A percentile compares a stretch with the other conserved stretches of the same genome.
phyloP scores from a whole-genome alignment of 2,888 invertebrate genomes.

The Mythimna pallens region DNA sequence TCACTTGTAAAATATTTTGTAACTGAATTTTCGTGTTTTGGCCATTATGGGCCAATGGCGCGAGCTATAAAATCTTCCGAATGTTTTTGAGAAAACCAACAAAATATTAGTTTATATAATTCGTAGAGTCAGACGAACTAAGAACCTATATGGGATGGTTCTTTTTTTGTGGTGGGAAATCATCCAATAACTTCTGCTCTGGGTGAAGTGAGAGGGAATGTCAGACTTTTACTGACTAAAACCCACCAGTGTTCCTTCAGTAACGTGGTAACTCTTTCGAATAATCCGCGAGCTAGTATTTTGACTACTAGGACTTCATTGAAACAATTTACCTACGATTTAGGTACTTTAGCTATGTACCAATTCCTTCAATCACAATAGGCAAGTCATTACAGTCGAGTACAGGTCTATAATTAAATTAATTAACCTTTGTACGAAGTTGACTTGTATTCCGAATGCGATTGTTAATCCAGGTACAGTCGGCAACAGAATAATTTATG shows the following conservation, averaged over 20 bases:
- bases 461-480: constrained; percentile 25
- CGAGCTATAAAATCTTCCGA: background rate
- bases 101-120: background rate
- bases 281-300: background rate
- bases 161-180: too few species aligned
- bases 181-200: too few species aligned
- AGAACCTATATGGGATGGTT: too few species aligned
- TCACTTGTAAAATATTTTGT: constrained; percentile 12
- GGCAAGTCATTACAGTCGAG: constrained; percentile 24
- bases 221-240: too few species aligned
- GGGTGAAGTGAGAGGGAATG: too few species aligned
- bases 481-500: constrained; percentile 15
- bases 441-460: constrained; percentile 20
- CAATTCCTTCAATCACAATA: constrained; percentile 20
- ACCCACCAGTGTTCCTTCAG: too few species aligned
- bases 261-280: too few species aligned
- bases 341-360: background rate
- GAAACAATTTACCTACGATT: background rate
- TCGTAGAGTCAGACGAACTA: too few species aligned
- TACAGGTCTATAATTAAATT: constrained; percentile 36
- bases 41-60: background rate
- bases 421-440: constrained; percentile 30
- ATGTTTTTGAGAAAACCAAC: background rate
- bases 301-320: background rate
- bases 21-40: background rate